phyloP scores from a whole-genome alignment of 2,888 invertebrate species.

The Dasysyrphus tricinctus region DNA sequence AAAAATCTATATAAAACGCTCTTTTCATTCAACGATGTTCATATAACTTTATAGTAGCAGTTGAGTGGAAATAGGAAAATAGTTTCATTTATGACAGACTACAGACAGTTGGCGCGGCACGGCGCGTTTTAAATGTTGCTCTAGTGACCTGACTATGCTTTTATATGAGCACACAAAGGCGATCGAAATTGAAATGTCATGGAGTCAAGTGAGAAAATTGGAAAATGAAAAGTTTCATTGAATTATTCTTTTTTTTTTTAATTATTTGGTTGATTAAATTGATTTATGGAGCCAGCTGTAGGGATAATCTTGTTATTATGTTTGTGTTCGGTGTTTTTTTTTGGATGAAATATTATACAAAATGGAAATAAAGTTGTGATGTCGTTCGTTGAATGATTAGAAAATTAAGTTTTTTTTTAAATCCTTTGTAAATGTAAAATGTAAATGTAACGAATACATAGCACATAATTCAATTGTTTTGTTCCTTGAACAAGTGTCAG shows the following conservation, averaged over 20 bases:
- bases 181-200: conserved; percentile 53
- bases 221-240: conserved; percentile 51
- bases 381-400: neutral
- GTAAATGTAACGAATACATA: too few species aligned
- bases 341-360: neutral
- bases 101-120: conserved; percentile 40
- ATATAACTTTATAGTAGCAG: conserved; percentile 41
- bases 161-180: conserved; percentile 7
- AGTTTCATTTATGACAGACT: conserved; percentile 60
- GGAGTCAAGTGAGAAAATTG: conserved; percentile 65
- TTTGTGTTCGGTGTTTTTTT: neutral
- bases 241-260: conserved; percentile 21
- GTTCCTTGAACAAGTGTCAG: too few species aligned
- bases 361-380: neutral
- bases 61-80: conserved; percentile 65
- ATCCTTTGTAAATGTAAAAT: too few species aligned
- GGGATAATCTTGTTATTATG: neutral
- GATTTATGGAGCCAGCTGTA: conserved; percentile 4
- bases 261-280: conserved; percentile 43
- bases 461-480: too few species aligned
- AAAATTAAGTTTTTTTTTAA: too few species aligned
- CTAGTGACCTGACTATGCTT: conserved; percentile 58
- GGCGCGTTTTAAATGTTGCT: conserved; percentile 16
- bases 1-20: conserved; percentile 24
- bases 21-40: conserved; percentile 49